Base-by-base conservation (phyloP, 2,888 invertebrate genomes). In the Nasonovia ribisnigri region DNA sequence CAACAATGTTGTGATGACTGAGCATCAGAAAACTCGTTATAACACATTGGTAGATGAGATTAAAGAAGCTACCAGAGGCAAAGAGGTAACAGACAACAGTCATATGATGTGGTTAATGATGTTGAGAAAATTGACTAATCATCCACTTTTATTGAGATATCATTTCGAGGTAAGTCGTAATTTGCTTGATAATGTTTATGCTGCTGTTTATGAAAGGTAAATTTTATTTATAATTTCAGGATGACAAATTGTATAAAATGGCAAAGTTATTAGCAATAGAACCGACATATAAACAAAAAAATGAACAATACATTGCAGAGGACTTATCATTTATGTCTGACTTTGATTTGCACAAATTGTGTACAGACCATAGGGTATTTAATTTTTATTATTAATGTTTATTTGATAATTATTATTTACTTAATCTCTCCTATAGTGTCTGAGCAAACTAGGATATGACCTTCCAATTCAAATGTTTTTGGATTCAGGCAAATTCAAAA, bases 51-150 rank as follows among this genome's bases (percentile, higher is more conserved):
- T 97, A 26, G 96, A 96, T 43, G 96, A 97, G 24, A 97, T 97
- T 95, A 96, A 97, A 90, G 93, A 95, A 91, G 94, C 93, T 1
- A 93, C 95, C 8, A 89, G 92, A 36, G 42, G 42, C 1, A 89
- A 88, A 90, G 94, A 94, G n/a, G 84, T 92, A 3, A 60, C 94
- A 3, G 97, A 97, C 57, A 96, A 97, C 94, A 97, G 96, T 94
- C 97, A 97, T 90, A 97, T 97, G 95, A 97, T 97, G 0, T 98
- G 98, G 96, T 97, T 99, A 97, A 99, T 99, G 97, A 98, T 99
- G 95, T 97, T 99, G 96, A 96, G 99, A 4, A 99, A 99, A 96
- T 96, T 98, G 46, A 98, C 99, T 77, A 99, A 99, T 96, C 99
- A 99, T 96, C 99, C 99, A 0, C 96, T 99, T 24, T 96, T 99